A percentile compares a stretch with the other conserved stretches of the same genome.
phyloP scores from a whole-genome alignment of 2,113 vertebrate genomes.

The Cryptotis parvus region DNA sequence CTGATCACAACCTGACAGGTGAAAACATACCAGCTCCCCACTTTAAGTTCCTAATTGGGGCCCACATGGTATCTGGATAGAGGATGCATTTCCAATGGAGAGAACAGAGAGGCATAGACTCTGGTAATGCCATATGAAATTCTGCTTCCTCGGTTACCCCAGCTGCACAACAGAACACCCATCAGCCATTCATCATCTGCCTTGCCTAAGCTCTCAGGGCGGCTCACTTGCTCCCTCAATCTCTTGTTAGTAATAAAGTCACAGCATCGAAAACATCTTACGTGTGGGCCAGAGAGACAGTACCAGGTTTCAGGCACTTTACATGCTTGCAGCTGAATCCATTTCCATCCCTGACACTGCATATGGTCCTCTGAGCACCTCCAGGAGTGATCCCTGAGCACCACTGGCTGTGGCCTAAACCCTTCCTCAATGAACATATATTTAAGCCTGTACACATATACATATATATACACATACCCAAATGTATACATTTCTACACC shows the following conservation, averaged over 20 bases:
- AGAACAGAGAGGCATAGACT: background rate
- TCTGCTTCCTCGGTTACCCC: background rate
- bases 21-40: background rate
- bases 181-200: too few relatives aligned
- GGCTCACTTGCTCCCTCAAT: background rate
- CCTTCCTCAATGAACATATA: background rate
- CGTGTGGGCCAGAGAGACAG: too few relatives aligned
- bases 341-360: too few relatives aligned
- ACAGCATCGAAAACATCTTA: background rate
- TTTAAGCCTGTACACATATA: background rate
- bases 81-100: background rate
- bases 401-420: too few relatives aligned
- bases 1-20: background rate
- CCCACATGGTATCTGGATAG: background rate
- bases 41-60: background rate
- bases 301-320: too few relatives aligned
- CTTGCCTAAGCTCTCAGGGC: background rate
- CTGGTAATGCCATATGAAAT: background rate
- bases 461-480: background rate
- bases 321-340: too few relatives aligned
- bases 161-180: background rate
- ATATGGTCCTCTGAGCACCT: too few relatives aligned
- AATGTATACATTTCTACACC: background rate
- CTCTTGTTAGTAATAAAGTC: background rate
- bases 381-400: too few relatives aligned